Evolutionary conservation across 2,888 invertebrate species (phyloP), one percentile per base, ranked within the genome.

Genomic region (Linnaemya vulpina): DNA sequence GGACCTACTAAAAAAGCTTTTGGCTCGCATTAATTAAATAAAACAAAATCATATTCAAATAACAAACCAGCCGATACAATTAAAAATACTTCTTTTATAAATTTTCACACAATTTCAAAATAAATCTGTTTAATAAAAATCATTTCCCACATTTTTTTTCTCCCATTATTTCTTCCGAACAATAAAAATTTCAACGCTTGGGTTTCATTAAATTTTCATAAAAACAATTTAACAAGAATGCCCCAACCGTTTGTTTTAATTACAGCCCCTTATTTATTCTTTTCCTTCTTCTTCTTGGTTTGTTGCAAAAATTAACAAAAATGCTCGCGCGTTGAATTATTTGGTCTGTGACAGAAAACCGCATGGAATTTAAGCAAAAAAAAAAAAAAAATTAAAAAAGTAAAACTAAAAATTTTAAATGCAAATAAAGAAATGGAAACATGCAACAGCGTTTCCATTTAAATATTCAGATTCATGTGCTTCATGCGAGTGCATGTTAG

Each of bases 271-370:
- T 74, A 46, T 65, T 51, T 65, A 43, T 20, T 46, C 25, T 0
- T 10, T 20, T 15, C 40, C n/a, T 25, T 0, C 9, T 20, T 15
- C 40, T 25, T 25, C 17, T 62, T 51, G 55, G 55, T 51, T 58
- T 46, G 22, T 58, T 58, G 30, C 17, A 58, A 58, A 60, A 68
- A 38, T 58, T 49, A 13, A 40, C 25, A 43, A 62, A 35, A 30
- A 25, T 8, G 1, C 15, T 67, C n/a, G 1, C 15, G 58, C n/a
- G 20, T 77, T 68, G 15, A 63, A 78, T 63, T 43, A 65, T 76
- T 65, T 71, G 58, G 70, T 65, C 11, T 46, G 25, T 55, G 43
- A 58, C 58, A 74, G 43, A 78, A 78, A 70, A 49, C 63, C 74
- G 55, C 55, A 60, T 30, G 17, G 20, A 77, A 67, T 60, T 60